Percentiles rank a stretch among this genome's conserved stretches.
Evolutionary conservation across 2,888 invertebrate genomes (phyloP).

Genomic region (Iselma pallidipennis): DNA sequence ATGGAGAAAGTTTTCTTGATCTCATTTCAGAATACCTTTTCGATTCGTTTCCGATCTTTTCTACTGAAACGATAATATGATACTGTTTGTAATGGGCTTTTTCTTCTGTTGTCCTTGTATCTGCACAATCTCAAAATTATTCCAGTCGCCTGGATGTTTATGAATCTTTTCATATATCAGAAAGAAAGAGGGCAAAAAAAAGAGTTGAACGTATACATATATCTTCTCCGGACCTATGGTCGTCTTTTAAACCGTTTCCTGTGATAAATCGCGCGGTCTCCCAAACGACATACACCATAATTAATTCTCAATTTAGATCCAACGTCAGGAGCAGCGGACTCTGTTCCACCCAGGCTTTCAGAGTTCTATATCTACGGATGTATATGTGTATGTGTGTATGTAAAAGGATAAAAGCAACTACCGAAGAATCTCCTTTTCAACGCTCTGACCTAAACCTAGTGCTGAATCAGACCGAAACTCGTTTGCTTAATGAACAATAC

Average conservation of each 20-base stretch:
- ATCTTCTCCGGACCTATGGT: conserved; percentile 20
- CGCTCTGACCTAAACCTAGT: background rate
- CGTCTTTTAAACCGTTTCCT: conserved; percentile 29
- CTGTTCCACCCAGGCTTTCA: background rate
- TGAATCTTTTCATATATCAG: conserved; percentile 10
- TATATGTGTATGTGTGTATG: background rate
- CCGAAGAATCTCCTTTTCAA: background rate
- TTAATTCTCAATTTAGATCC: conserved; percentile 37
- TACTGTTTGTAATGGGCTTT: background rate
- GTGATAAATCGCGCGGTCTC: conserved; percentile 13
- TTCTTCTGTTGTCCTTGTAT: background rate
- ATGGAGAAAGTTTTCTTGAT: background rate
- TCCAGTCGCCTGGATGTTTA: conserved; percentile 20
- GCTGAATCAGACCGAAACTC: background rate
- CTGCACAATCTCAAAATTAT: conserved; percentile 14
- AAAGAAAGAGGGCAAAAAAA: background rate
- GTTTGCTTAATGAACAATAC: conserved; percentile 3
- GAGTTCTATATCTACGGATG: background rate
- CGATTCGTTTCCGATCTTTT: background rate
- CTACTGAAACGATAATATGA: background rate
- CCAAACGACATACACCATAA: conserved; percentile 30
- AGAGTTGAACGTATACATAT: conserved; percentile 15
- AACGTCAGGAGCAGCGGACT: conserved; percentile 20
- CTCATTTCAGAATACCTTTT: background rate
- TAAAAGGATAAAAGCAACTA: background rate